Conservation (phyloP, 2,797 vertebrate genomes). For the Chelon auratus region DNA sequence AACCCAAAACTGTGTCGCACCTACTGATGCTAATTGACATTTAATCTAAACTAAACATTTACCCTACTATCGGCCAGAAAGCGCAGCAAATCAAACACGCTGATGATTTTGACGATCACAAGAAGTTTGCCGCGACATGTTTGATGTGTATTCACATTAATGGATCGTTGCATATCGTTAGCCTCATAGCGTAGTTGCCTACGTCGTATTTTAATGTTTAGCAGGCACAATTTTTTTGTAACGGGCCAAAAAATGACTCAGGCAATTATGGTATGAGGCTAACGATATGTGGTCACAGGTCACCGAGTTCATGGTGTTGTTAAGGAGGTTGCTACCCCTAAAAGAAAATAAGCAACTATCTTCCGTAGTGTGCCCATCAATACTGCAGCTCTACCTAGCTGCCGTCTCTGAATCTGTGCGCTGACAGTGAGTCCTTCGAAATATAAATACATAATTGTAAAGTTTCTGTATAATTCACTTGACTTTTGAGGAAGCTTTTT, state of each 20-base stretch:
- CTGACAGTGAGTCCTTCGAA: conserved; percentile 47
- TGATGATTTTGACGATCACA: not conserved
- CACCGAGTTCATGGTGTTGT: too few relatives aligned
- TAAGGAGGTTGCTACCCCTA: not conserved
- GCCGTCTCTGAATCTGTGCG: conserved; percentile 40
- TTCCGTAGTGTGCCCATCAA: not conserved
- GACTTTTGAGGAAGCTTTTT: conserved; percentile 35
- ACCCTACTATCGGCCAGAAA: not conserved
- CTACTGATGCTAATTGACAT: not conserved
- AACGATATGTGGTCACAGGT: too few relatives aligned
- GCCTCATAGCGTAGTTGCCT: too few relatives aligned
- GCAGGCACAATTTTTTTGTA: too few relatives aligned
- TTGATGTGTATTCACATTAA: conserved; percentile 28
- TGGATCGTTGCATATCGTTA: not conserved
- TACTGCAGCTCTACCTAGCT: conserved; percentile 15
- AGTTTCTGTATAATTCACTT: conserved; percentile 61
- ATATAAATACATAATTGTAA: conserved; percentile 55
- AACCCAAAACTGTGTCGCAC: not conserved
- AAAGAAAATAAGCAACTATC: not conserved
- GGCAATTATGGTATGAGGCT: too few relatives aligned
- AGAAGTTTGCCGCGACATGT: not conserved
- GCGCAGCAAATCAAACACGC: conserved; percentile 5
- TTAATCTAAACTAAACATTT: conserved; percentile 5
- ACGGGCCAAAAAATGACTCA: too few relatives aligned
- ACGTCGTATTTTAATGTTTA: too few relatives aligned